Percentiles rank a stretch among this genome's conserved stretches.
These are phyloP conservation scores for Probaryconus sp. DNA, from an alignment of 1,140 invertebrate species.

Conservation along the genomic window DNA sequence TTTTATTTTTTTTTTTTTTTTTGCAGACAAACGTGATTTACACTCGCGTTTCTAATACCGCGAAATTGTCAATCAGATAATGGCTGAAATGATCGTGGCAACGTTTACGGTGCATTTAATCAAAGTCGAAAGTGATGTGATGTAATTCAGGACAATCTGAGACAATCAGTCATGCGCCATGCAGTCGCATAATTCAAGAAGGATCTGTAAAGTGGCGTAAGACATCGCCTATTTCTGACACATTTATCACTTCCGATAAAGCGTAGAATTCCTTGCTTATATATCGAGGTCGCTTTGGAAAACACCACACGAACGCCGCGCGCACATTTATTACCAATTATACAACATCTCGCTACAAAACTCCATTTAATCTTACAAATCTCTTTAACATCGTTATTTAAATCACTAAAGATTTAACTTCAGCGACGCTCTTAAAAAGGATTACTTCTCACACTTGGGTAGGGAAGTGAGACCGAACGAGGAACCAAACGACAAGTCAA, in stretches of 20 bases:
- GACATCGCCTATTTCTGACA: background rate
- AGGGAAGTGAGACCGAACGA: no score
- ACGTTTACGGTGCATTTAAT: background rate
- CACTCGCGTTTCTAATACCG: background rate
- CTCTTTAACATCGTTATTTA: no score
- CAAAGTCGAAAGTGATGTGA: background rate
- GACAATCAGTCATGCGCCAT: background rate
- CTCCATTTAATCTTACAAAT: no score
- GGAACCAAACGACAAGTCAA: no score
- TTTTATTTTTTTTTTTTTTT: no score
- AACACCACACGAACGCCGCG: background rate
- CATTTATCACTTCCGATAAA: slow-evolving; percentile 2
- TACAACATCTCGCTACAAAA: background rate
- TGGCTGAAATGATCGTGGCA: background rate
- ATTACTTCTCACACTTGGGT: no score
- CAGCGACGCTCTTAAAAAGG: no score
- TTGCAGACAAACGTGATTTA: background rate
- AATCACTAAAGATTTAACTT: no score
- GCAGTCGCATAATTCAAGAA: background rate
- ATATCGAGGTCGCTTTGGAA: background rate
- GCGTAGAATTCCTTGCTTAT: background rate
- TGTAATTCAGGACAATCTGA: slow-evolving; percentile 1
- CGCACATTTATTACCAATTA: background rate
- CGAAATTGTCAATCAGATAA: background rate
- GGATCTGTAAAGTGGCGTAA: slow-evolving; percentile 1